Base-by-base conservation (phyloP, 2,797 vertebrate genomes). In the Todus mexicanus region DNA sequence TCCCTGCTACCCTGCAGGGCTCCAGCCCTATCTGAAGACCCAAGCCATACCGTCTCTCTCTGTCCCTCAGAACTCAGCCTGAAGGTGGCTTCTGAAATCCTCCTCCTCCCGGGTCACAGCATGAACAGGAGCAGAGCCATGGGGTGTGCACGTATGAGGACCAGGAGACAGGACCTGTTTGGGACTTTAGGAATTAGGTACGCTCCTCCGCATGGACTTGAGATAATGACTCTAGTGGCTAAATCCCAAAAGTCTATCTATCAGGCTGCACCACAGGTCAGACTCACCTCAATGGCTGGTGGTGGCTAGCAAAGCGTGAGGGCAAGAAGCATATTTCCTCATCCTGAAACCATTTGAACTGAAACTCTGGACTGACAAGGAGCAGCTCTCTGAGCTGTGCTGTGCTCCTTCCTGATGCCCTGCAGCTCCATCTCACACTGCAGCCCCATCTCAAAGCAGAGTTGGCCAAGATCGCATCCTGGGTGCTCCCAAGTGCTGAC, bases 381-480 rank as follows among this genome's bases (percentile, higher is more conserved):
- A 75, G 64, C 40, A 61, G 59, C 45, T 59, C 53, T 29, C 13
- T 0, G 1, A 73, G 74, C 37, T 29, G 22, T 20, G 29, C 69
- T 0, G 0, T 25, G 26, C 31, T 69, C 65, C 74, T 22, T 35
- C 56, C n/a, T 26, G 12, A 61, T 54, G 29, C 63, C 43, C 31
- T 45, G 31, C 31, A 82, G 45, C 26, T 7, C 1, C 26, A 13
- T 21, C 61, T 37, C 38, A 16, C 18, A 9, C 20, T 6, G 4
- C 26, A 35, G 33, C 73, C 29, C 22, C 25, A 14, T 63, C 59
- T 38, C 3, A 3, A 2, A 5, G 18, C 59, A 63, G 8, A 31
- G 18, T 6, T 3, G 16, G 35, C 59, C 1, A 0, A 45, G n/a
- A 38, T 12, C 10, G 18, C 0, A 0, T 21, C 33, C 33, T 5